Evolutionary conservation across 2,888 invertebrate genomes (phyloP), one percentile per base, ranked within the genome.

Genomic region (Dryobotodes eremita): DNA sequence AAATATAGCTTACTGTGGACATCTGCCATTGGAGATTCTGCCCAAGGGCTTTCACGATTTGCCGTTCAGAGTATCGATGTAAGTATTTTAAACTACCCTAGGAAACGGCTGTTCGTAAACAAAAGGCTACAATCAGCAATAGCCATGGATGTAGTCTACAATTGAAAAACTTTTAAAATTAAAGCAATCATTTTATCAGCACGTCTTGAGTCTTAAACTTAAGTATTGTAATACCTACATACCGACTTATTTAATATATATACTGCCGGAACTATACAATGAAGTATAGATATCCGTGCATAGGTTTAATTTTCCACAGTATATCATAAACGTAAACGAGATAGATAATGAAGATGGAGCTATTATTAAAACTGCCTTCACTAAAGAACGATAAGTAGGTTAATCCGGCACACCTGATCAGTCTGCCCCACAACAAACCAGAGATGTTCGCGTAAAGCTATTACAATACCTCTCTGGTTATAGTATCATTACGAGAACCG

Each of bases 31-130:
- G 36, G 5, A 11, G 48, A 78, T 42, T 46, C 8, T 48, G 65
- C 82, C 78, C 75, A 71, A 80, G 77, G 79, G 88, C 86, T 78
- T 64, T 71, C 78, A 80, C 70, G 71, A 61, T 76, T 57, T 73
- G 72, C 64, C 69, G 81, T 77, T 77, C 36, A 81, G 75, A 75
- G 76, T 64, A 83, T 64, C 26, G 23, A 66, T 76, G 78, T 76
- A 79, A 79, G 57, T 77, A 55, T 72, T 80, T 76, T 62, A 75
- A 79, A 70, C 17, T 82, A 73, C 42, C 64, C 68, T 69, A 75
- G 17, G 65, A 78, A 72, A 72, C 62, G 15, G 7, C 11, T 36
- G 0, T 0, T 55, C 5, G 26, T 26, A 26, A 74, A 55, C 7
- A 48, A 66, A 59, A 72, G 50, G 3, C 46, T 61, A 31, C n/a